A percentile compares a stretch with the other conserved stretches of the same genome.
phyloP scores from a whole-genome alignment of 2,888 invertebrate genomes.

The Maniola hyperantus region DNA sequence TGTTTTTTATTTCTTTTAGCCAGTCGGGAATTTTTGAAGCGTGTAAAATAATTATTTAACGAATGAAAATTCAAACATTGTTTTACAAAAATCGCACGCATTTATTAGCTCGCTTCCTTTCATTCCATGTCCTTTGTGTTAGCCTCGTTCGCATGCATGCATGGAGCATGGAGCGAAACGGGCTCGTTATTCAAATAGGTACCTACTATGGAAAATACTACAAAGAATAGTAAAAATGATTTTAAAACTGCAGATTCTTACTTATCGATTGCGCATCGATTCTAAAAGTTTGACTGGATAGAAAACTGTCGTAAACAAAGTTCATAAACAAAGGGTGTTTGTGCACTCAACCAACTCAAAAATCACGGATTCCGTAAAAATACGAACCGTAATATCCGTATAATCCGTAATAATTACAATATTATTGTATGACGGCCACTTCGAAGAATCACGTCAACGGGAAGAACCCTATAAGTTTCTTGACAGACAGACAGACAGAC shows the following conservation, averaged over 20 bases:
- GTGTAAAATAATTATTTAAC: neutral
- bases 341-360: too few relatives aligned
- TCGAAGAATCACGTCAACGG: too few relatives aligned
- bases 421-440: too few relatives aligned
- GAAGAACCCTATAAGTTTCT: too few relatives aligned
- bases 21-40: neutral
- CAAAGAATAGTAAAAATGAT: neutral
- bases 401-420: too few relatives aligned
- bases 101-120: slow-evolving; percentile 1
- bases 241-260: neutral
- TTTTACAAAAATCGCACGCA: slow-evolving; percentile 7
- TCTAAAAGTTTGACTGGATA: too few relatives aligned
- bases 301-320: too few relatives aligned
- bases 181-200: neutral
- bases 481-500: too few relatives aligned
- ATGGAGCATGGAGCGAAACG: neutral
- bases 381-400: too few relatives aligned
- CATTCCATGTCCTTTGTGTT: neutral
- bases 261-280: neutral
- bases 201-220: slow-evolving; percentile 1
- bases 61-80: slow-evolving; percentile 11
- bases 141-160: neutral
- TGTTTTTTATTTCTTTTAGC: neutral
- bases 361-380: too few relatives aligned
- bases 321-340: too few relatives aligned